Conservation (phyloP, 1,140 invertebrate species). For the Globodera rostochiensis region DNA sequence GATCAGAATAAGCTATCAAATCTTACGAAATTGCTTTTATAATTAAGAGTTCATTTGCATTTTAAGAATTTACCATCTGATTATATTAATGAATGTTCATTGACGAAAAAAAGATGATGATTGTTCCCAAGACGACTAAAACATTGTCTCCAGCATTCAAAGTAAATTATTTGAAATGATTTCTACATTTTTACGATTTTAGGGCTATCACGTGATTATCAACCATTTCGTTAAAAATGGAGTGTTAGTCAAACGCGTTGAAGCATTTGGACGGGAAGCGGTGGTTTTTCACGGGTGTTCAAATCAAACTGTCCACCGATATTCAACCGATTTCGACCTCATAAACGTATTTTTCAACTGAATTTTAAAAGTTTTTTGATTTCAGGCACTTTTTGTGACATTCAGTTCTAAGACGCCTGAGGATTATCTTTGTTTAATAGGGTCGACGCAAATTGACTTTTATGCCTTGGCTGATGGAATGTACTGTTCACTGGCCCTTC, state of each 20-base stretch:
- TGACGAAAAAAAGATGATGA: conserved; percentile 3
- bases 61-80: not conserved
- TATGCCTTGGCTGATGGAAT: conserved; percentile 30
- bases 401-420: conserved; percentile 35
- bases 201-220: conserved; percentile 16
- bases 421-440: conserved; percentile 38
- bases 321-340: conserved; percentile 35
- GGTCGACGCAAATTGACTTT: conserved; percentile 32
- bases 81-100: not conserved
- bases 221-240: conserved; percentile 34
- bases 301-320: conserved; percentile 19
- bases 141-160: not conserved
- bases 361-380: not conserved
- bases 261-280: conserved; percentile 26
- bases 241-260: conserved; percentile 29
- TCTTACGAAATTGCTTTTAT: too few relatives aligned
- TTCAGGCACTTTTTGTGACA: conserved; percentile 40
- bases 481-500: conserved; percentile 31
- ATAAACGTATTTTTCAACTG: conserved; percentile 25
- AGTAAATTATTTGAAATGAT: not conserved
- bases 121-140: not conserved
- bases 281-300: conserved; percentile 27
- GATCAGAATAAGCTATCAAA: too few relatives aligned
- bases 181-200: not conserved
- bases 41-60: too few relatives aligned